Evolutionary conservation across 2,888 invertebrate species (phyloP).

Genomic region (Scaptomyza polygonia): DNA sequence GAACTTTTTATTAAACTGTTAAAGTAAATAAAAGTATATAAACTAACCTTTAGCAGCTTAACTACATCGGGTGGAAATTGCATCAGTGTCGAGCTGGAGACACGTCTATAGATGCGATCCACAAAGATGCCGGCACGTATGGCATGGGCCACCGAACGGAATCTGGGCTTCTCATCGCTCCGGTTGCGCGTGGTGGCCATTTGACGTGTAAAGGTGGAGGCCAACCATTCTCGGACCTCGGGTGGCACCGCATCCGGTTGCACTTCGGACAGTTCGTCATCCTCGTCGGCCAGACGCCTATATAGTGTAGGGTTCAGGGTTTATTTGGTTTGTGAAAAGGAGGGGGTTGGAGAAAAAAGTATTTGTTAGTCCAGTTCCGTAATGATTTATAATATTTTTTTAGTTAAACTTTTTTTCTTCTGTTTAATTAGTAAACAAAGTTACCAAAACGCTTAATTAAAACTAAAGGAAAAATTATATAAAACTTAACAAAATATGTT

Average conservation of each 20-base stretch:
- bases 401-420: slow-evolving; percentile 1
- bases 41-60: slow-evolving; percentile 91
- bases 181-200: slow-evolving; percentile 91
- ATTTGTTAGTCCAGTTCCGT: slow-evolving; percentile 52
- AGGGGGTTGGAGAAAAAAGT: slow-evolving; percentile 21
- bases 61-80: slow-evolving; percentile 95
- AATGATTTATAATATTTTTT: neutral
- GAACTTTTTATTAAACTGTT: too few relatives aligned
- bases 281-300: slow-evolving; percentile 94
- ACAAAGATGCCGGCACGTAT: slow-evolving; percentile 98
- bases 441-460: slow-evolving; percentile 32
- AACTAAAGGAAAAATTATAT: slow-evolving; percentile 10
- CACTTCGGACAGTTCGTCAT: slow-evolving; percentile 97
- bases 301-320: slow-evolving; percentile 22
- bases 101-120: slow-evolving; percentile 95
- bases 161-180: slow-evolving; percentile 93
- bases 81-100: slow-evolving; percentile 91
- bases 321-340: slow-evolving; percentile 3
- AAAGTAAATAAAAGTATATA: too few relatives aligned
- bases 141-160: slow-evolving; percentile 97
- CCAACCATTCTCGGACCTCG: slow-evolving; percentile 98
- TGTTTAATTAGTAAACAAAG: slow-evolving; percentile 51
- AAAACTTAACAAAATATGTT: slow-evolving; percentile 18
- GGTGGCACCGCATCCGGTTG: slow-evolving; percentile 98
- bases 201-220: slow-evolving; percentile 97